Evolutionary conservation across 2,113 vertebrate genomes (phyloP).

Genomic region (Danio rerio): DNA sequence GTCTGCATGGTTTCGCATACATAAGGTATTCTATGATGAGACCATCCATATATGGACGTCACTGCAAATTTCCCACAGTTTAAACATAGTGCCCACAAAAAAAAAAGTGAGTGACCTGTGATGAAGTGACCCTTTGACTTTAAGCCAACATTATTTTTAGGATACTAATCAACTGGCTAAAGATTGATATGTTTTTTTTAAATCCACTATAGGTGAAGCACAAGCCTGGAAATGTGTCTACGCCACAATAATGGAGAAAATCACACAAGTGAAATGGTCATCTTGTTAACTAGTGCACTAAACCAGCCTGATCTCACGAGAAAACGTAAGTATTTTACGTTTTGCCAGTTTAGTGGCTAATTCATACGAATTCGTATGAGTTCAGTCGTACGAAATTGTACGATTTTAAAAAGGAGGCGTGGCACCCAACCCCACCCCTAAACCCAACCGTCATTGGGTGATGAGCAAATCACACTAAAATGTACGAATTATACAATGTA

Average conservation of each 20-base stretch:
- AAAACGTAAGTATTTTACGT: too few relatives aligned
- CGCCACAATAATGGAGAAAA: background rate
- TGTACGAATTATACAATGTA: too few relatives aligned
- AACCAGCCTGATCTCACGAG: too few relatives aligned
- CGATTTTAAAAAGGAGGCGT: too few relatives aligned
- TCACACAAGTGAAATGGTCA: conserved; percentile 13
- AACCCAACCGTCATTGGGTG: too few relatives aligned
- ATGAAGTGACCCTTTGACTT: conserved; percentile 34
- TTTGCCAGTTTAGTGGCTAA: too few relatives aligned
- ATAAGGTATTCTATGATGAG: conserved; percentile 39
- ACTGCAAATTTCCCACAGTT: conserved; percentile 53
- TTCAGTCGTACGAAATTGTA: too few relatives aligned
- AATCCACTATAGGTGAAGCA: background rate
- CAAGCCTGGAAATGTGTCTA: background rate
- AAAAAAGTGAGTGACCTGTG: conserved; percentile 24
- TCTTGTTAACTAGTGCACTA: background rate
- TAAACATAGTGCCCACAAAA: conserved; percentile 48
- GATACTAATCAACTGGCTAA: background rate
- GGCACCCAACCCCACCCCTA: too few relatives aligned
- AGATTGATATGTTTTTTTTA: too few relatives aligned
- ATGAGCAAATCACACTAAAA: too few relatives aligned
- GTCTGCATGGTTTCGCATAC: background rate
- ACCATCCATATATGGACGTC: conserved; percentile 51
- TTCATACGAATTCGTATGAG: too few relatives aligned
- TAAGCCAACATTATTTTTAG: conserved; percentile 2